Percentiles rank a stretch among this genome's conserved stretches.
Evolutionary conservation across 2,797 vertebrate genomes (phyloP).

Genomic region (Rhabdophis nuchalis): DNA sequence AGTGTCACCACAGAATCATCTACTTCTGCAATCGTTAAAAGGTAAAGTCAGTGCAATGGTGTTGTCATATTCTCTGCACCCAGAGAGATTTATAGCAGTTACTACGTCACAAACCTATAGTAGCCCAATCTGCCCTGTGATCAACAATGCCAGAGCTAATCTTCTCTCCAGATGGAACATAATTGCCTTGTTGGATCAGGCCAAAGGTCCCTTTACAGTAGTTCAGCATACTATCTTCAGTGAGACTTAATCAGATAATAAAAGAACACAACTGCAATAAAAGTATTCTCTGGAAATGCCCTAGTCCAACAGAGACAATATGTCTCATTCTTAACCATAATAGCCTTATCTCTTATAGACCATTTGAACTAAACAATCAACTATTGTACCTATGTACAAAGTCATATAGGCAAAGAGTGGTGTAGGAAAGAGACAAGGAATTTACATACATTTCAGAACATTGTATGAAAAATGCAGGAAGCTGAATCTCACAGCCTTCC

Average conservation of each 20-base stretch:
- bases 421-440: neutral
- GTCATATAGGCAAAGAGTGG: neutral
- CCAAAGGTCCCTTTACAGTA: neutral
- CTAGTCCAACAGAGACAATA: neutral
- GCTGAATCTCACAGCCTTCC: neutral
- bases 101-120: neutral
- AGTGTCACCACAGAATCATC: neutral
- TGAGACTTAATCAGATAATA: neutral
- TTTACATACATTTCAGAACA: neutral
- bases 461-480: neutral
- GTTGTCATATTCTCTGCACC: neutral
- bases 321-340: neutral
- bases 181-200: neutral
- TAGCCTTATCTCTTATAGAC: neutral
- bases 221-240: neutral
- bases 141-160: neutral
- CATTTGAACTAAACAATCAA: neutral
- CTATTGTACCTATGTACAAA: neutral
- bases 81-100: neutral
- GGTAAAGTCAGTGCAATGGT: neutral
- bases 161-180: neutral
- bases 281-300: neutral
- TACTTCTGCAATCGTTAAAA: neutral
- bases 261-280: neutral
- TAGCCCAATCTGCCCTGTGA: neutral